These are phyloP conservation scores for Volucella zonaria DNA, from an alignment of 2,888 invertebrate species.

Conservation along the genomic window DNA sequence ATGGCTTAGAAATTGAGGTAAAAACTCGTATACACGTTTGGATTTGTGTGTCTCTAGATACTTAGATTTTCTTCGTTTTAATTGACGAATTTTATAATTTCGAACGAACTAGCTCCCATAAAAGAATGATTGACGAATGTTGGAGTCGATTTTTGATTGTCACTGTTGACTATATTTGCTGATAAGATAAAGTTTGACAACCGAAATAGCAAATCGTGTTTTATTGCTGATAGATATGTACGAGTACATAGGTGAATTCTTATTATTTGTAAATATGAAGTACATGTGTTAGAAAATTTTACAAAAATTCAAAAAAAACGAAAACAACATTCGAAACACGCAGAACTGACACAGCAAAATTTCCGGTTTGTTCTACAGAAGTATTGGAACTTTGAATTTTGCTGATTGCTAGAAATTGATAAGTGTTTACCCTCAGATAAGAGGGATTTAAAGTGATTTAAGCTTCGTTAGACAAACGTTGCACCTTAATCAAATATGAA, in stretches of 20 bases:
- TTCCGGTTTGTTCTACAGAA: too few relatives aligned
- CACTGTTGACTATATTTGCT: not conserved
- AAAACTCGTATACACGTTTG: too few relatives aligned
- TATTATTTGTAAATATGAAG: constrained; percentile 5
- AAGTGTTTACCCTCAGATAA: too few relatives aligned
- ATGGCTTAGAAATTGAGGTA: not conserved
- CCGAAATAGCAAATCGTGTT: not conserved
- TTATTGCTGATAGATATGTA: not conserved
- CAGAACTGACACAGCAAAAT: not conserved
- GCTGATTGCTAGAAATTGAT: too few relatives aligned
- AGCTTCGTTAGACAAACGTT: too few relatives aligned
- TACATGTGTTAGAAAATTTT: too few relatives aligned
- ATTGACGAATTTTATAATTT: constrained; percentile 18
- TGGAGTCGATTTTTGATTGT: constrained; percentile 24
- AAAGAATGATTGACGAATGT: not conserved
- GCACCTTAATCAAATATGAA: too few relatives aligned
- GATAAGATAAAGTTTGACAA: constrained; percentile 48
- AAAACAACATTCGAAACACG: not conserved
- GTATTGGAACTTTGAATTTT: too few relatives aligned
- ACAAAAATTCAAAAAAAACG: not conserved
- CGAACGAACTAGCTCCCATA: constrained; percentile 7
- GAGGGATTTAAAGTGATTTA: too few relatives aligned
- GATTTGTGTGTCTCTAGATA: not conserved
- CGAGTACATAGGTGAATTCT: not conserved
- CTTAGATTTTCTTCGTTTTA: not conserved